These are phyloP conservation scores for Thomomys bottae DNA, from an alignment of 2,113 vertebrate species.

Conservation along the genomic window DNA sequence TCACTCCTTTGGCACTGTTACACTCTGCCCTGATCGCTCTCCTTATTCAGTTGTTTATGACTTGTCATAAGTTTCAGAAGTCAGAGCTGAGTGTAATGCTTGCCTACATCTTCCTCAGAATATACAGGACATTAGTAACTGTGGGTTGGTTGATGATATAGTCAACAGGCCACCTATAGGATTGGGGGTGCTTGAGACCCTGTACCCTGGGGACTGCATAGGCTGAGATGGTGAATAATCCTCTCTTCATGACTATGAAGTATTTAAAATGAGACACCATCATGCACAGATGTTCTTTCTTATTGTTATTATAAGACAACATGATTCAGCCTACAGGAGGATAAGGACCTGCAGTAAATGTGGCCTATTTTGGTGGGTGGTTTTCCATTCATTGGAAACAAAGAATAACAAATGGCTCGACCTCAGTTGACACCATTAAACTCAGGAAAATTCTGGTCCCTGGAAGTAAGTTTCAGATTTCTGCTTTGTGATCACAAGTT, in stretches of 20 bases:
- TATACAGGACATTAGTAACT: background rate
- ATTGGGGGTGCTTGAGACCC: background rate
- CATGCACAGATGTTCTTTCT: constrained; percentile 59
- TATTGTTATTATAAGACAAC: constrained; percentile 25
- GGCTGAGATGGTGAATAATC: background rate
- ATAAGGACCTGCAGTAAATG: background rate
- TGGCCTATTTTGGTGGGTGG: constrained; percentile 15
- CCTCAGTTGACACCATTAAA: background rate
- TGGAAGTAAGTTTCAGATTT: background rate
- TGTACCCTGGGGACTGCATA: background rate
- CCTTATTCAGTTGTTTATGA: background rate
- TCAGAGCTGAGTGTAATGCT: background rate
- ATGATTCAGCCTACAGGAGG: background rate
- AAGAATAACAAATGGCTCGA: background rate
- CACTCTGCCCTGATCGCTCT: background rate
- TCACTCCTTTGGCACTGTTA: background rate
- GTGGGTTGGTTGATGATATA: background rate
- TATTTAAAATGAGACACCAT: constrained; percentile 39
- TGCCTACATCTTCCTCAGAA: background rate
- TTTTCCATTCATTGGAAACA: background rate
- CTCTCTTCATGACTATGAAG: constrained; percentile 18
- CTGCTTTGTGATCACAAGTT: background rate
- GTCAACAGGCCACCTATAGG: background rate
- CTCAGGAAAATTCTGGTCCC: background rate
- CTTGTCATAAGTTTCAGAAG: constrained; percentile 28